These are phyloP conservation scores for Spilogale gracilis DNA, from an alignment of 2,113 vertebrate species.

Conservation along the genomic window DNA sequence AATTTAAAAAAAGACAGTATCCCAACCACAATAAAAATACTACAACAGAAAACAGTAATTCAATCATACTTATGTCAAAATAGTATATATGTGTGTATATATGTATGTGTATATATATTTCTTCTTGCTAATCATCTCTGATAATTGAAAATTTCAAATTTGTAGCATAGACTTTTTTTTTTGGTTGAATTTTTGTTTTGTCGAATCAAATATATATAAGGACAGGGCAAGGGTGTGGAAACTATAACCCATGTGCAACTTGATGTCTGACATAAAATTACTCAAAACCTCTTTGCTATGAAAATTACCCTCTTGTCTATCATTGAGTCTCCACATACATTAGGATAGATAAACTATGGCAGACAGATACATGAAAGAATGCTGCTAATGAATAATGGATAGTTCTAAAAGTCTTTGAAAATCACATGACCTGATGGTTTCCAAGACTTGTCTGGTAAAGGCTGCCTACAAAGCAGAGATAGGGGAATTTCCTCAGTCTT, in stretches of 20 bases:
- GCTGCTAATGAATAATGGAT: not conserved
- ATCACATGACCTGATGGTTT: not conserved
- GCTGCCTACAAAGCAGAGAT: not conserved
- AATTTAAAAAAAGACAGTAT: not conserved
- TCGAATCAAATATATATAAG: not conserved
- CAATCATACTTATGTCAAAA: not conserved
- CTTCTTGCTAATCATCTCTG: not conserved
- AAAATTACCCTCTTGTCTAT: not conserved
- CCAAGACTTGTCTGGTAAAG: not conserved
- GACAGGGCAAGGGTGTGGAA: not conserved
- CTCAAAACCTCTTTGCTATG: not conserved
- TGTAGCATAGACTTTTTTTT: too few species aligned
- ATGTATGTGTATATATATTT: not conserved
- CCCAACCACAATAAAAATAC: not conserved
- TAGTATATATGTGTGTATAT: not conserved
- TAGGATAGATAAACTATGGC: not conserved
- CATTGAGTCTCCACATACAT: not conserved
- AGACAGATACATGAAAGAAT: not conserved
- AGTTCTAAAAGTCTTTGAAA: not conserved
- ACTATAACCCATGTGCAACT: not conserved
- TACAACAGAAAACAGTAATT: not conserved
- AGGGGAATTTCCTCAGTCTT: not conserved
- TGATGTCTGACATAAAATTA: not conserved
- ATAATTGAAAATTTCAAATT: conserved; percentile 10
- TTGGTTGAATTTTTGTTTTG: not conserved